Base-by-base conservation (phyloP, 2,113 vertebrate species). In the Jaculus jaculus region DNA sequence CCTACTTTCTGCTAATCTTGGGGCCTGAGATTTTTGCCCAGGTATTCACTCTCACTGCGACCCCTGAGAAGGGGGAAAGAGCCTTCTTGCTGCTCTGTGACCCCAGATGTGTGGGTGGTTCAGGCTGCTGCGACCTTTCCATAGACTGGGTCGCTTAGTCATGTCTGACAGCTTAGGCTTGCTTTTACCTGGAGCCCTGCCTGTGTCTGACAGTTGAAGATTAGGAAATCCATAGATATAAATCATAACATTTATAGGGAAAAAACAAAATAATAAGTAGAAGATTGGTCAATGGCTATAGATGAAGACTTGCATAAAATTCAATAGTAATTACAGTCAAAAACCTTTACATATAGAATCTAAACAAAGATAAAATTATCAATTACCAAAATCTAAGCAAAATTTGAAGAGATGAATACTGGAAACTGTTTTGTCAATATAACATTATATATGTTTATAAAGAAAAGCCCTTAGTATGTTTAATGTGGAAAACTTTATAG, bases 401-500 rank as follows among this genome's bases (percentile, higher is more conserved):
- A 83, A 69, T 15, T 65, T 51, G 72, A 80, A 32, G 3, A 51
- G 51, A 65, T 58, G 24, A 89, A 65, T 17, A 7, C 39, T 61
- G 7, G 30, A 85, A 84, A 82, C 23, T 73, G 13, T 5, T 39
- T 69, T 80, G 63, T 71, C 24, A 20, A 34, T 30, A 61, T 83
- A 17, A 42, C 15, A 65, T 2, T 37, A 23, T 21, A n/a, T 37
- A 12, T 75, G 5, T 68, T 1, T 68, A 61, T 71, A 54, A 82
- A 73, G 34, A 47, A 80, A 87, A 82, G 4, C 3, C 7, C 82
- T 82, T n/a, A 68, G 0, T 20, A 72, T 34, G 17, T 4, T 75
- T 80, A 75, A 69, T 84, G 32, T 8, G 66, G 79, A 84, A 77
- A 90, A 84, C 92, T 92, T 81, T 69, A 9, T 26, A 58, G 65